Conservation (phyloP, 2,797 vertebrate species). For the Anabacerthia variegaticeps region DNA sequence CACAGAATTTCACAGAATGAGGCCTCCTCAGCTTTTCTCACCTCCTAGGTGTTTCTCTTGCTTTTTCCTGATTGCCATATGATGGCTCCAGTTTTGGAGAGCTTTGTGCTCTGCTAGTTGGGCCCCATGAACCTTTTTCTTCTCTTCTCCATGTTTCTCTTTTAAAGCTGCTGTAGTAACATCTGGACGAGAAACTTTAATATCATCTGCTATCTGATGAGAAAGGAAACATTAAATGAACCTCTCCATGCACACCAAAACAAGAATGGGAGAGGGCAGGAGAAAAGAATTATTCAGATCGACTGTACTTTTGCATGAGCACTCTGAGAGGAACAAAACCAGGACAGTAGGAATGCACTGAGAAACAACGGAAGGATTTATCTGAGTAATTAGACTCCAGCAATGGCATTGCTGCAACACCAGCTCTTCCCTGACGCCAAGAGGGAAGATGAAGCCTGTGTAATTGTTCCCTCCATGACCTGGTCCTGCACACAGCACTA, state of each 20-base stretch:
- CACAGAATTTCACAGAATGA: not conserved
- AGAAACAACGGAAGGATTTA: not conserved
- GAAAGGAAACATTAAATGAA: not conserved
- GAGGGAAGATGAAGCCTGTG: not conserved
- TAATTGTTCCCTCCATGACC: not conserved
- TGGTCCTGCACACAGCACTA: not conserved
- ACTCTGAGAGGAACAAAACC: not conserved
- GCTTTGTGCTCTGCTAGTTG: constrained; percentile 76
- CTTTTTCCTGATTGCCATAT: constrained; percentile 78
- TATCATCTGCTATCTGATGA: constrained; percentile 77
- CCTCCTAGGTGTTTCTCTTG: constrained; percentile 84
- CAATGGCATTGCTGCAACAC: not conserved
- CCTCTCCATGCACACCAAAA: not conserved
- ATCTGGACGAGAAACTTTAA: constrained; percentile 51
- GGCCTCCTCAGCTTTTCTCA: constrained; percentile 66
- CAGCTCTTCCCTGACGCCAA: not conserved
- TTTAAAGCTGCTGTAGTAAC: not conserved
- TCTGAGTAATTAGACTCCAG: not conserved
- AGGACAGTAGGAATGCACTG: not conserved
- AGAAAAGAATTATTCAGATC: not conserved
- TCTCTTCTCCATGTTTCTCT: not conserved
- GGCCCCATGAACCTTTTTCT: not conserved
- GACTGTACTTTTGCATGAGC: not conserved
- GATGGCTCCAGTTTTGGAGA: constrained; percentile 83
- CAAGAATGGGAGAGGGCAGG: not conserved